Percentiles rank a stretch among this genome's conserved stretches.
Evolutionary conservation across 2,888 invertebrate genomes (phyloP).

Genomic region (Hypolimnas misippus): DNA sequence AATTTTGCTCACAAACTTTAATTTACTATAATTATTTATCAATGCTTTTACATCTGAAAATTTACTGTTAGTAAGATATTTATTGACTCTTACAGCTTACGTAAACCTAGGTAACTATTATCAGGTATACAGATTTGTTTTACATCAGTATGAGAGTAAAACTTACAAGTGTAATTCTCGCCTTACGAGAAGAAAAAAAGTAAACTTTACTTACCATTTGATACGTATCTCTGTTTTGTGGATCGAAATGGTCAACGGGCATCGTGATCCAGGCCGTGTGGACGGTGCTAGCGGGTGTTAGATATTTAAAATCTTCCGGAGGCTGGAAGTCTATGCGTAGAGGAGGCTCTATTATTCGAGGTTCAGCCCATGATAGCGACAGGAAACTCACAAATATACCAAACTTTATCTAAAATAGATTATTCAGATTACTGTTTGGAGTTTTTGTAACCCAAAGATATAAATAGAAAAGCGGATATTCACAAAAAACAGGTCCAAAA

Average conservation of each 20-base stretch:
- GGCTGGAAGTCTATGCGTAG: conserved; percentile 70
- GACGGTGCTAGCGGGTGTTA: conserved; percentile 53
- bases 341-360: conserved; percentile 57
- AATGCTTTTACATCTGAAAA: no score
- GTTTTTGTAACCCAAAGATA: no score
- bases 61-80: no score
- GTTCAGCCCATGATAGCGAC: conserved; percentile 51
- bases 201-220: conserved; percentile 79
- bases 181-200: no score
- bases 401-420: conserved; percentile 51
- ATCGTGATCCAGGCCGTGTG: conserved; percentile 76
- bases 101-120: no score
- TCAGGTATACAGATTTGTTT: no score
- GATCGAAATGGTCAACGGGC: conserved; percentile 84
- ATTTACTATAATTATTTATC: no score
- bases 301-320: conserved; percentile 58
- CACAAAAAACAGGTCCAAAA: no score
- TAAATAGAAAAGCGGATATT: not conserved
- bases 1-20: no score
- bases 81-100: no score
- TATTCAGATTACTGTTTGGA: not conserved
- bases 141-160: no score
- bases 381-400: conserved; percentile 47
- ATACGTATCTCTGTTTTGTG: conserved; percentile 79
- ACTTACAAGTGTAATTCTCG: no score